Percentiles rank a stretch among this genome's conserved stretches.
Conservation (phyloP, 1,140 invertebrate species). For the Heterodera schachtii region DNA sequence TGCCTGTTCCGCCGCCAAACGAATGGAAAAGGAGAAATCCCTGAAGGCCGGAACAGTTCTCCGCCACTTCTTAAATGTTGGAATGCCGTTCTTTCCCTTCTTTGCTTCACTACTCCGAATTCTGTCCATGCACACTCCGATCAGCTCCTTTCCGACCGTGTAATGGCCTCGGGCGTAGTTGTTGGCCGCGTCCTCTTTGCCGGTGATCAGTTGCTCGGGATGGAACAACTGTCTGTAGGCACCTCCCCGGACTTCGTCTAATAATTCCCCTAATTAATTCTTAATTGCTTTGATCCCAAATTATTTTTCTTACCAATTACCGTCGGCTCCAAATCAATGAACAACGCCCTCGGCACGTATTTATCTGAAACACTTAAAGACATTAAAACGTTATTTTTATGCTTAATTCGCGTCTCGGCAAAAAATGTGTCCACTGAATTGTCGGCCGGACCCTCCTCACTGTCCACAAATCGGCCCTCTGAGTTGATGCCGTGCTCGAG, state of each 20-base stretch:
- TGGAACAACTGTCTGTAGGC: slow-evolving; percentile 69
- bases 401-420: slow-evolving; percentile 67
- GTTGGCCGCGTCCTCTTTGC: slow-evolving; percentile 83
- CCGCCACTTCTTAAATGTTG: slow-evolving; percentile 83
- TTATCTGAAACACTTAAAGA: slow-evolving; percentile 37
- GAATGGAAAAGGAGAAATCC: slow-evolving; percentile 83
- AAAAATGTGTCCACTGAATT: slow-evolving; percentile 71
- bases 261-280: slow-evolving; percentile 11
- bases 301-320: slow-evolving; percentile 60
- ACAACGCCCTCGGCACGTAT: slow-evolving; percentile 64
- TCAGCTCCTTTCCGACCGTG: slow-evolving; percentile 84
- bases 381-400: background rate
- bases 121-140: slow-evolving; percentile 79
- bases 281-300: background rate
- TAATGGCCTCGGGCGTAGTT: slow-evolving; percentile 84
- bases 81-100: slow-evolving; percentile 54
- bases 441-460: slow-evolving; percentile 70
- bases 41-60: slow-evolving; percentile 80
- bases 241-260: slow-evolving; percentile 67
- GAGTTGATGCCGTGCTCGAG: slow-evolving; percentile 77
- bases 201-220: slow-evolving; percentile 67
- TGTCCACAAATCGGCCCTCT: slow-evolving; percentile 66
- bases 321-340: slow-evolving; percentile 66
- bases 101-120: slow-evolving; percentile 72
- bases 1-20: slow-evolving; percentile 72